A percentile compares a stretch with the other conserved stretches of the same genome.
These are phyloP conservation scores for Pungitius pungitius DNA, from an alignment of 2,113 vertebrate species.

Conservation along the genomic window DNA sequence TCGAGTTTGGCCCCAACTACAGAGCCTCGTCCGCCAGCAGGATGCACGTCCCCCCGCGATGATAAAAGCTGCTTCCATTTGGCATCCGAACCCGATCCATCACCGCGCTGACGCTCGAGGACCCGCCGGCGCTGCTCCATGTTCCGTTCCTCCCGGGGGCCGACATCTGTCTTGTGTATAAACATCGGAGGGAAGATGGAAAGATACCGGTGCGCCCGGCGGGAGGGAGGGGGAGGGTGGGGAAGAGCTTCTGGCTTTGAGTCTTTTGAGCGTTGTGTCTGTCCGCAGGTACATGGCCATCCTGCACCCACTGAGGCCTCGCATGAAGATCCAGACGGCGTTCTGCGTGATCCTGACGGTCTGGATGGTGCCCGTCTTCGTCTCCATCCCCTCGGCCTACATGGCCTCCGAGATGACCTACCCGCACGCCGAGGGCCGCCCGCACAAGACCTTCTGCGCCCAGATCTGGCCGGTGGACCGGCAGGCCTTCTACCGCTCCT, in stretches of 20 bases:
- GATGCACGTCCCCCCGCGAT: conserved; percentile 17
- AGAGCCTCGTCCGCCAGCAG: not conserved
- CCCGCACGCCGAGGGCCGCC: conserved; percentile 64
- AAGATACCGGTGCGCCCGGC: not conserved
- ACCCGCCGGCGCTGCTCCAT: not conserved
- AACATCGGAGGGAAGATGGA: not conserved
- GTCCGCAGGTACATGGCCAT: conserved; percentile 90
- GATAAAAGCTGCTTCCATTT: conserved; percentile 12
- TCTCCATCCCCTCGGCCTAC: conserved; percentile 92
- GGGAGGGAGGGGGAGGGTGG: not conserved
- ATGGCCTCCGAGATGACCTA: conserved; percentile 88
- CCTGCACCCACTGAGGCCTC: conserved; percentile 90
- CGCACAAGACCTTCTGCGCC: conserved; percentile 91
- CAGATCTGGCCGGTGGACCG: conserved; percentile 95
- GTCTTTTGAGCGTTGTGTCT: not conserved
- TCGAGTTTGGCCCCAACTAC: not conserved
- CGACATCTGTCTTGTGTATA: not conserved
- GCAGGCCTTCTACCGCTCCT: conserved; percentile 89
- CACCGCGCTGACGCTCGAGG: not conserved
- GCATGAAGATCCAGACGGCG: conserved; percentile 91
- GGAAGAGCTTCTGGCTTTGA: not conserved
- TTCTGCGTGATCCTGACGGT: conserved; percentile 76
- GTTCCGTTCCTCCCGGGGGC: conserved; percentile 2
- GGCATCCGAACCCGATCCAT: conserved; percentile 8
- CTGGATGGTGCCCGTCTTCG: conserved; percentile 88